These are phyloP conservation scores for Leuctra nigra DNA, from an alignment of 2,888 invertebrate genomes.

Conservation along the genomic window DNA sequence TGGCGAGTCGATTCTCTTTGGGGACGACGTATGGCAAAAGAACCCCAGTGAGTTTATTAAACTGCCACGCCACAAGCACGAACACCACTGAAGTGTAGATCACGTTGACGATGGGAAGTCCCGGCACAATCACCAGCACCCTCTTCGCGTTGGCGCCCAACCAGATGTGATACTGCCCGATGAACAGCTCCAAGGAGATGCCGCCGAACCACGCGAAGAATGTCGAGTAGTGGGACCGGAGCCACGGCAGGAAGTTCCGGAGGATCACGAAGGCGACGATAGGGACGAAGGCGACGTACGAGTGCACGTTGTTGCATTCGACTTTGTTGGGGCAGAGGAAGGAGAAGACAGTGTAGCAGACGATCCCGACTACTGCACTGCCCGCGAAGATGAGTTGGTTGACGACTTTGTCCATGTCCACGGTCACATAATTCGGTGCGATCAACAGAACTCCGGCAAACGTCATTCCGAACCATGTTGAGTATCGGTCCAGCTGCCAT, in stretches of 20 bases:
- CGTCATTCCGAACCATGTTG: constrained; percentile 78
- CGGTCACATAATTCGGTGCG: too few relatives aligned
- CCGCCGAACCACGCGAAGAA: neutral
- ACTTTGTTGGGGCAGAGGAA: constrained; percentile 77
- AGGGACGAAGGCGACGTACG: constrained; percentile 86
- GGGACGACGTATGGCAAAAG: too few relatives aligned
- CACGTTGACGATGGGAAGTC: neutral
- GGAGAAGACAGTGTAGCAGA: too few relatives aligned
- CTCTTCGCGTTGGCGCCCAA: neutral
- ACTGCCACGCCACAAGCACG: too few relatives aligned
- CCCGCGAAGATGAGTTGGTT: too few relatives aligned
- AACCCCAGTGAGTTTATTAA: too few relatives aligned
- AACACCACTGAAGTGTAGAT: too few relatives aligned
- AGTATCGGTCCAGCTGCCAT: constrained; percentile 92
- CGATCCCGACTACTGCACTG: constrained; percentile 78
- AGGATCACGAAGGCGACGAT: constrained; percentile 37
- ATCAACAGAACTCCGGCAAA: constrained; percentile 80
- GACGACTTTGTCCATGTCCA: too few relatives aligned
- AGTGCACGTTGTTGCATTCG: constrained; percentile 91
- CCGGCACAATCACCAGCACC: neutral
- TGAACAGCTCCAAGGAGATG: neutral
- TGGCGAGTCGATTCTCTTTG: too few relatives aligned
- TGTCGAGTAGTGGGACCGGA: neutral
- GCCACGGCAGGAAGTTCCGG: neutral
- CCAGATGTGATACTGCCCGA: neutral